Evolutionary conservation across 2,888 invertebrate species (phyloP).

Genomic region (Phytoseiulus persimilis): DNA sequence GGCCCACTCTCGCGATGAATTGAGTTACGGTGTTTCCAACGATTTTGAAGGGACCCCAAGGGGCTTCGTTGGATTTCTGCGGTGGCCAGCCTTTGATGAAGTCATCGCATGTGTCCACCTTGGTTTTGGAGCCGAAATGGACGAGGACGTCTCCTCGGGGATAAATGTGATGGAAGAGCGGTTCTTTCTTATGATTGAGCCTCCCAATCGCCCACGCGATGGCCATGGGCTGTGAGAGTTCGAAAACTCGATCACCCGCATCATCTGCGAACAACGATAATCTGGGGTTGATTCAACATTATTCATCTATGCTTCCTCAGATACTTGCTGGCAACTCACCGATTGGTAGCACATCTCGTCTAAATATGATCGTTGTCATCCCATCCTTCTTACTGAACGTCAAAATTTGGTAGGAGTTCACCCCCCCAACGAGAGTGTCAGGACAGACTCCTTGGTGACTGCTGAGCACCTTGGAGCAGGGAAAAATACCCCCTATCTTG

Average conservation of each 20-base stretch:
- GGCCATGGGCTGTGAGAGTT: constrained; percentile 57
- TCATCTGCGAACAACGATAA: constrained; percentile 42
- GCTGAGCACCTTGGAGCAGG: constrained; percentile 77
- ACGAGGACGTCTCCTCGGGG: constrained; percentile 63
- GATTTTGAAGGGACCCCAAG: constrained; percentile 55
- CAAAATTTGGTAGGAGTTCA: constrained; percentile 71
- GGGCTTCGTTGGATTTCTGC: constrained; percentile 47
- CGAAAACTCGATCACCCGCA: constrained; percentile 55
- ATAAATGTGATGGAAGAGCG: constrained; percentile 71
- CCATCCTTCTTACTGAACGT: constrained; percentile 65
- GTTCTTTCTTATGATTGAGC: constrained; percentile 66
- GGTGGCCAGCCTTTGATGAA: constrained; percentile 56
- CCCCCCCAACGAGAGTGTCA: constrained; percentile 70
- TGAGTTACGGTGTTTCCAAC: constrained; percentile 61
- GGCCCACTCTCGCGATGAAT: constrained; percentile 72
- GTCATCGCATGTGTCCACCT: constrained; percentile 63
- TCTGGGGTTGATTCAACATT: neutral
- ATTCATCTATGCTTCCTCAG: neutral
- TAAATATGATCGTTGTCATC: constrained; percentile 68
- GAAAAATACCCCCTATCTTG: constrained; percentile 46
- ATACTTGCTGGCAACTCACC: neutral
- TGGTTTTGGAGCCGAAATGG: constrained; percentile 60
- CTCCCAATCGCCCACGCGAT: constrained; percentile 77
- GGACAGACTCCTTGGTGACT: constrained; percentile 76
- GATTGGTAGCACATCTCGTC: constrained; percentile 57